Percentiles rank a stretch among this genome's conserved stretches.
Conservation (phyloP, 2,888 invertebrate species). For the Desoria tigrina region DNA sequence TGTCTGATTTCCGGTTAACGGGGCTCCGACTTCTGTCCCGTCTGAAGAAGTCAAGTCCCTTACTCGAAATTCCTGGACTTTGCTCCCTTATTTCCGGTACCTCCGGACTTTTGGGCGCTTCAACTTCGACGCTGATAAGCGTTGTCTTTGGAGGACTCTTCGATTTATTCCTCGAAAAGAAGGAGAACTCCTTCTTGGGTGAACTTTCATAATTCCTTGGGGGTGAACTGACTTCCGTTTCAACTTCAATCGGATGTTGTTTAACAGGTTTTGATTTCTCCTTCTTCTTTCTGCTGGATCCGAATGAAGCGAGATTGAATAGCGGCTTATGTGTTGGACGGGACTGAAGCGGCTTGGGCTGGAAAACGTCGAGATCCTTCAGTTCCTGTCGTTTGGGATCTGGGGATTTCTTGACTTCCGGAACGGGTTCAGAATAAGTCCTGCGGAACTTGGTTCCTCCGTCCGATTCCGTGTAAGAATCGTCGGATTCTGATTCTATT, state of each 20-base stretch:
- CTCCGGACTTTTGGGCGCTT: background rate
- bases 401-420: background rate
- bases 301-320: constrained; percentile 13
- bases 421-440: constrained; percentile 6
- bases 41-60: background rate
- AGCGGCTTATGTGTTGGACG: constrained; percentile 13
- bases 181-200: constrained; percentile 7
- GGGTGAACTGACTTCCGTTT: background rate
- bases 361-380: constrained; percentile 1
- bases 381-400: background rate
- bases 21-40: constrained; percentile 16
- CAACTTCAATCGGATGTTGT: no score
- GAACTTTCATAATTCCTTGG: background rate
- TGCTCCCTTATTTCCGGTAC: background rate
- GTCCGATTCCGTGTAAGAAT: background rate
- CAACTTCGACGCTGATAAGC: no score
- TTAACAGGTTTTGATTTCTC: background rate
- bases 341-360: background rate
- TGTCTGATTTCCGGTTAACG: background rate
- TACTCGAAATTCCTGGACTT: constrained; percentile 7
- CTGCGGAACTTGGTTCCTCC: constrained; percentile 12
- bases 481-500: background rate
- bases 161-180: constrained; percentile 19
- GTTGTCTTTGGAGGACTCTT: constrained; percentile 13
- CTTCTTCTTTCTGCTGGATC: constrained; percentile 9